Evolutionary conservation across 2,888 invertebrate genomes (phyloP).

Genomic region (Dolichopus griseipennis): DNA sequence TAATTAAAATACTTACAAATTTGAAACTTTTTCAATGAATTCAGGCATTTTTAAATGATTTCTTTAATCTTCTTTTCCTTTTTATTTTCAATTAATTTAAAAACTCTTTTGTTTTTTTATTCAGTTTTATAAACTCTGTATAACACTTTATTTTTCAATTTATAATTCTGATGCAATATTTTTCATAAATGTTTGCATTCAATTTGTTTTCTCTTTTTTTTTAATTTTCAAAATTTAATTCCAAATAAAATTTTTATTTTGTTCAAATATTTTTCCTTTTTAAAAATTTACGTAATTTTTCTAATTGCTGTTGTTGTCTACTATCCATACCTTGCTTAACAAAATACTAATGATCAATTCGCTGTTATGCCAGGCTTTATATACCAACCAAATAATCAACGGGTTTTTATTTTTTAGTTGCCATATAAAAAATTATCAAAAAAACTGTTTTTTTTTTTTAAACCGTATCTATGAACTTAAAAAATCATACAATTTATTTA

Average conservation of each 20-base stretch:
- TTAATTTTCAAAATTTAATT: not conserved
- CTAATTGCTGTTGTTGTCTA: not conserved
- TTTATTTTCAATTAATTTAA: not conserved
- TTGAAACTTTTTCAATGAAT: constrained; percentile 23
- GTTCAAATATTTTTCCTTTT: not conserved
- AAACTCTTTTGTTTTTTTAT: too few species aligned
- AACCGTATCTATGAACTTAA: not conserved
- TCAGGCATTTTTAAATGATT: constrained; percentile 36
- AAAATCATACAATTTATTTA: too few species aligned
- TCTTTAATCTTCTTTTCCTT: not conserved
- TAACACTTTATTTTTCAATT: too few species aligned
- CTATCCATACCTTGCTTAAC: not conserved
- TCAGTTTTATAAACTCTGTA: too few species aligned
- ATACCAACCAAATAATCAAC: not conserved
- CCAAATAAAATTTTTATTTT: not conserved
- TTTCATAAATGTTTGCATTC: too few species aligned
- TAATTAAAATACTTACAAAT: constrained; percentile 21
- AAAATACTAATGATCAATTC: not conserved
- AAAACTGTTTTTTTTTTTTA: not conserved
- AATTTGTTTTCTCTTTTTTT: too few species aligned
- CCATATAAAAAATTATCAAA: not conserved
- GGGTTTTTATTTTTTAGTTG: too few species aligned
- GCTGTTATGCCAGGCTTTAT: not conserved
- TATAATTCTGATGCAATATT: too few species aligned
- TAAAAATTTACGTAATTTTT: constrained; percentile 3